A percentile compares a stretch with the other conserved stretches of the same genome.
These are phyloP conservation scores for Temnopleurus reevesii DNA, from an alignment of 53 echinoderm and acorn worm genomes.

Conservation along the genomic window DNA sequence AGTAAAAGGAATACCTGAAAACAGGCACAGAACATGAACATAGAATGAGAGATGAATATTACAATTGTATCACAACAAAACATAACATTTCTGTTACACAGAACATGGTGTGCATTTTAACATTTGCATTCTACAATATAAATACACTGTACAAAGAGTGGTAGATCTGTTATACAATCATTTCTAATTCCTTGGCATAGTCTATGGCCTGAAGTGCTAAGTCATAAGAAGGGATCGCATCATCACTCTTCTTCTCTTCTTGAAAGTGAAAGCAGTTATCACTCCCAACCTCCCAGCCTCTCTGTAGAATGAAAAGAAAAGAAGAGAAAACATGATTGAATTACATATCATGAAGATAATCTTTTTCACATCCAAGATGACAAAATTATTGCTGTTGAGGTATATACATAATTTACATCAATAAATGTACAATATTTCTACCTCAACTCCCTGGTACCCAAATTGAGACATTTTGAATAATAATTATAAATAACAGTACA, in stretches of 20 bases:
- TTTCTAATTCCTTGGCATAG: conserved; percentile 97
- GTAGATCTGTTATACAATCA: conserved; percentile 81
- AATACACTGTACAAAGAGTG: conserved; percentile 58
- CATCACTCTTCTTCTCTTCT: conserved; percentile 91
- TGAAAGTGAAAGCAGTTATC: conserved; percentile 85
- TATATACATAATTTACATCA: too few relatives aligned
- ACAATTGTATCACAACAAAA: neutral
- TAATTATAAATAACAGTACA: too few relatives aligned
- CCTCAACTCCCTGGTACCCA: too few relatives aligned
- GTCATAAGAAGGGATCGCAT: conserved; percentile 85
- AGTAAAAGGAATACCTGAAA: too few relatives aligned
- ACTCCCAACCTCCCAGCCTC: conserved; percentile 76
- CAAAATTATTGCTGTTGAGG: too few relatives aligned
- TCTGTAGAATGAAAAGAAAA: conserved; percentile 55
- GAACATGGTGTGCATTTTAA: conserved; percentile 58
- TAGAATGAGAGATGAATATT: neutral
- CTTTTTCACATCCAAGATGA: too few relatives aligned
- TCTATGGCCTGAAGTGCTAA: conserved; percentile 92
- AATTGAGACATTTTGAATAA: too few relatives aligned
- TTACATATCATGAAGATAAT: too few relatives aligned
- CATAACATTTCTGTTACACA: conserved; percentile 5
- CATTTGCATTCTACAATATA: conserved; percentile 18
- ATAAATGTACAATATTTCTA: too few relatives aligned
- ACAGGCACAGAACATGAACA: conserved; percentile 8
- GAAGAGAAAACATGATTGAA: too few relatives aligned